Conservation (phyloP, 2,888 invertebrate species). For the Leptopilina myrica region DNA sequence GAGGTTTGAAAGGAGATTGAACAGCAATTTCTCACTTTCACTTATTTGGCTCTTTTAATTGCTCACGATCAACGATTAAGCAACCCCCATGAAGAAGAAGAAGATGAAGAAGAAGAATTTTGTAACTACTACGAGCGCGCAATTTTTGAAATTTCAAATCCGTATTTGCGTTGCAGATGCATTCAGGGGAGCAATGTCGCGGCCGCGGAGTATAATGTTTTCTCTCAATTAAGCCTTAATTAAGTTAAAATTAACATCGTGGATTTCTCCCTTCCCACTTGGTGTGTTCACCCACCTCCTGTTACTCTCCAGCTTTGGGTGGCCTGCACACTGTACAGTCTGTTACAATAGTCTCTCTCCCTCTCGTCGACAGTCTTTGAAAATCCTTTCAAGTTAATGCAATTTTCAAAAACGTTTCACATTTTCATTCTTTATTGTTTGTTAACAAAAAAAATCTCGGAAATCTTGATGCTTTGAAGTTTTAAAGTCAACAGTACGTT, state of each 20-base stretch:
- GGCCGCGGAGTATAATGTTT: slow-evolving; percentile 74
- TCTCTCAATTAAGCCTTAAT: slow-evolving; percentile 77
- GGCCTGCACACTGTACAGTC: slow-evolving; percentile 73
- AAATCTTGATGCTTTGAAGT: no score
- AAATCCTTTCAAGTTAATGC: no score
- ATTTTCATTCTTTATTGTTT: no score
- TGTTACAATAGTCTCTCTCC: not conserved
- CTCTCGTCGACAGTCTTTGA: no score
- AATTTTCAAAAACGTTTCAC: no score
- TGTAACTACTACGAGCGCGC: slow-evolving; percentile 53
- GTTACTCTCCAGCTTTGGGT: slow-evolving; percentile 73
- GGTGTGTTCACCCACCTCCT: slow-evolving; percentile 57
- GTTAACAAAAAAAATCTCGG: no score
- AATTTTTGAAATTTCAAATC: slow-evolving; percentile 77
- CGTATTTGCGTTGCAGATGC: slow-evolving; percentile 76
- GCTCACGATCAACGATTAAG: slow-evolving; percentile 72
- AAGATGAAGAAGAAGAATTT: slow-evolving; percentile 20
- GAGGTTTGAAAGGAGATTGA: no score
- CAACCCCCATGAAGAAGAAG: slow-evolving; percentile 53
- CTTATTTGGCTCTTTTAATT: slow-evolving; percentile 67
- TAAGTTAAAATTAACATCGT: slow-evolving; percentile 77
- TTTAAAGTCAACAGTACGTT: no score
- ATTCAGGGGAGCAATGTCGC: slow-evolving; percentile 70
- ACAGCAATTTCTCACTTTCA: not conserved
- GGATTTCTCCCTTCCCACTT: slow-evolving; percentile 70